Evolutionary conservation across 1,140 invertebrate species (phyloP).

Genomic region (Teleogryllus occipitalis): DNA sequence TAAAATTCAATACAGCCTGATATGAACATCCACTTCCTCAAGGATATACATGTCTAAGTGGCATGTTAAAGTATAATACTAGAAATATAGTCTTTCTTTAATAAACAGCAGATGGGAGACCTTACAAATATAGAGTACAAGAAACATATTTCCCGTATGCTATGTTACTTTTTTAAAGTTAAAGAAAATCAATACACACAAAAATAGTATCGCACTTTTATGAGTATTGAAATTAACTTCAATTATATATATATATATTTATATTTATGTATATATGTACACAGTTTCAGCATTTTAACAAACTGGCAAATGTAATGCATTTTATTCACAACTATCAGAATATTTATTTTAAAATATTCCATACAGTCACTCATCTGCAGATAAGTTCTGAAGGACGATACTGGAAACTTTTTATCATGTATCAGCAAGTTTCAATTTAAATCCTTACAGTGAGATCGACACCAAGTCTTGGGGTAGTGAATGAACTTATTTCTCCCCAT

Average conservation of each 20-base stretch:
- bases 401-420: too few species aligned
- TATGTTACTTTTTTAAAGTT: background rate
- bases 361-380: too few species aligned
- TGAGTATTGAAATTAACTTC: constrained; percentile 1
- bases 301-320: background rate
- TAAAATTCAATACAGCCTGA: background rate
- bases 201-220: background rate
- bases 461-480: too few species aligned
- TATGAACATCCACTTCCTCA: background rate
- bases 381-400: too few species aligned
- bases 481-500: too few species aligned
- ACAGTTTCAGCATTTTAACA: background rate
- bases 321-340: background rate
- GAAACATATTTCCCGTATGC: background rate
- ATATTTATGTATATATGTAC: background rate
- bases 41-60: background rate
- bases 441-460: too few species aligned
- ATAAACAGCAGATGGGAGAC: background rate
- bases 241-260: constrained; percentile 6
- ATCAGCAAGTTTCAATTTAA: too few species aligned
- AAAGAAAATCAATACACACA: constrained; percentile 5
- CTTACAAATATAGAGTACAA: background rate
- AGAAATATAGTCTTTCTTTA: background rate
- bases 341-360: too few species aligned
- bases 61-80: background rate